A percentile compares a stretch with the other conserved stretches of the same genome.
Evolutionary conservation across 2,797 vertebrate genomes (phyloP).

Genomic region (Corythornis leucogaster): DNA sequence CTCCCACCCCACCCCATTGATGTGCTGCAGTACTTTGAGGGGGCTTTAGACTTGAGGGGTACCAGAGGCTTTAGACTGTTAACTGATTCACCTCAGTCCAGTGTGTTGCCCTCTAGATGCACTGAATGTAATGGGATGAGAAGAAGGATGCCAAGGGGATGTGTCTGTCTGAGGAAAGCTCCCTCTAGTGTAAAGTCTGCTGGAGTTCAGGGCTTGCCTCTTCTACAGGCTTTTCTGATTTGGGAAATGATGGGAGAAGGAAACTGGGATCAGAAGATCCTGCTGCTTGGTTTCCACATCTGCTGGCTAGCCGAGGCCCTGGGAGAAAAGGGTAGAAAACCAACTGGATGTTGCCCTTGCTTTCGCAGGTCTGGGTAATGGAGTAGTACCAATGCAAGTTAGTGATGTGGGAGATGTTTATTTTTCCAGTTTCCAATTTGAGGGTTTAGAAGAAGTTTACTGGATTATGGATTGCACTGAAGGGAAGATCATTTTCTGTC

Average conservation of each 20-base stretch:
- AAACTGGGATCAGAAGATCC: background rate
- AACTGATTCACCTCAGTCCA: background rate
- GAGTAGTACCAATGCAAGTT: background rate
- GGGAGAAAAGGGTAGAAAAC: background rate
- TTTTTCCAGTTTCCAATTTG: background rate
- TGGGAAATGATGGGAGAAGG: background rate
- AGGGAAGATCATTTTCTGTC: background rate
- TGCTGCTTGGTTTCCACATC: background rate
- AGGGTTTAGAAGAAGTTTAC: background rate
- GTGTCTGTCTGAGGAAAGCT: constrained; percentile 4
- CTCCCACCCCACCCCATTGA: rapidly evolving
- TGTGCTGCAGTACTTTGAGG: background rate
- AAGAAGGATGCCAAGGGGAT: background rate
- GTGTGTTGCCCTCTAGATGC: background rate
- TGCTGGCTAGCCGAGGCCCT: background rate
- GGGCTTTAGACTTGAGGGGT: background rate
- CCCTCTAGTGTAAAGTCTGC: constrained; percentile 23
- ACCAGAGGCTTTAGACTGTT: too few relatives aligned
- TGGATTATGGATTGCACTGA: background rate
- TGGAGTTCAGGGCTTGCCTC: background rate
- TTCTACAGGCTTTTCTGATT: background rate
- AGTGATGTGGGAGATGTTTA: background rate
- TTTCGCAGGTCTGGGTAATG: background rate
- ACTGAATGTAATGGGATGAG: background rate
- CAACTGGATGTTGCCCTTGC: background rate